These are phyloP conservation scores for Pseudochirops cupreus DNA, from an alignment of 2,797 vertebrate genomes.

Conservation along the genomic window DNA sequence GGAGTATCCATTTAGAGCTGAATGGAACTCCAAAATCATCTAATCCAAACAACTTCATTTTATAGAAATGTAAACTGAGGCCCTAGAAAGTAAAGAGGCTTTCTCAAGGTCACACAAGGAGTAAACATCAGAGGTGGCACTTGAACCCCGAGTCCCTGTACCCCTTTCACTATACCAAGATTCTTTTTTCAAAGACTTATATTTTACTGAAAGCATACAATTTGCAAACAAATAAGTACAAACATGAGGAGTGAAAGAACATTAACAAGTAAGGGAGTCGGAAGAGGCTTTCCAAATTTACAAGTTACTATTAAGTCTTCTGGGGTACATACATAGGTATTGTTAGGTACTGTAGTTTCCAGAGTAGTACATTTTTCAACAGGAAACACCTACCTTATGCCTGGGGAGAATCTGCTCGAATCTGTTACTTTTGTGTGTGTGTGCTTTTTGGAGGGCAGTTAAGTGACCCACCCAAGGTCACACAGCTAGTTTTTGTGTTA, in stretches of 20 bases:
- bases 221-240: neutral
- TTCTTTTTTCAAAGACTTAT: neutral
- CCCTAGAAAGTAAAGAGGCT: neutral
- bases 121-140: neutral
- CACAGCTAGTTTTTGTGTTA: no score
- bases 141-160: neutral
- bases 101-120: neutral
- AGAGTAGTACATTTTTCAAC: constrained; percentile 26
- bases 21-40: neutral
- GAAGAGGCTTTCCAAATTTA: neutral
- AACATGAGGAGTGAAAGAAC: neutral
- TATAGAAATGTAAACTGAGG: neutral
- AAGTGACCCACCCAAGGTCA: no score
- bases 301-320: neutral
- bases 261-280: neutral
- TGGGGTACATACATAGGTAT: neutral
- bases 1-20: neutral
- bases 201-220: neutral
- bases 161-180: neutral
- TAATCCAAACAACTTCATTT: neutral
- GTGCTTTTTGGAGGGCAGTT: no score
- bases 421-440: constrained; percentile 12
- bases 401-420: constrained; percentile 34
- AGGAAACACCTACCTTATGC: neutral
- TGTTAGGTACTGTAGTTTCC: neutral